phyloP scores from a whole-genome alignment of 2,888 invertebrate species.

The Pseudanteris insignis region DNA sequence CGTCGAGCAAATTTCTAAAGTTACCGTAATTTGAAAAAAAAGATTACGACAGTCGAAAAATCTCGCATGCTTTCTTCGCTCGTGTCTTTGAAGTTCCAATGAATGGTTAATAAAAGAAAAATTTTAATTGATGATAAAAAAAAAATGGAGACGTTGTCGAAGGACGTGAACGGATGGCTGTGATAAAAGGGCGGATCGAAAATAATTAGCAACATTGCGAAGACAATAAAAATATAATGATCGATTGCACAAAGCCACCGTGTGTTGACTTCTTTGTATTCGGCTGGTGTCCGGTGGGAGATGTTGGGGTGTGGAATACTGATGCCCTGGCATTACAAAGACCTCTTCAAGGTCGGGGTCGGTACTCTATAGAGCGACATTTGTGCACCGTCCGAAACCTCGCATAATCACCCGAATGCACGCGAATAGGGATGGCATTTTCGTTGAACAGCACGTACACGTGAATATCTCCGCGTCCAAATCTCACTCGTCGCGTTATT shows the following conservation, averaged over 20 bases:
- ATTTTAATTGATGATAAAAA: too few species aligned
- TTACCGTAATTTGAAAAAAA: too few species aligned
- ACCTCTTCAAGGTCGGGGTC: slow-evolving; percentile 64
- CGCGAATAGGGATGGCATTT: slow-evolving; percentile 20
- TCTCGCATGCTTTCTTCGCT: too few species aligned
- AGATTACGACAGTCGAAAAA: too few species aligned
- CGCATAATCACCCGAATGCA: slow-evolving; percentile 39
- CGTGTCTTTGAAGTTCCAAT: too few species aligned
- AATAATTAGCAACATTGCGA: slow-evolving; percentile 22
- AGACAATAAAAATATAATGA: slow-evolving; percentile 45
- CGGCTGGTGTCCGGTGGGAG: slow-evolving; percentile 54
- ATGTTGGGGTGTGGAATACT: slow-evolving; percentile 64
- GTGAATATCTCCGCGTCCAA: slow-evolving; percentile 15
- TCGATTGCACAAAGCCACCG: slow-evolving; percentile 46
- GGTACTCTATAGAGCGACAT: slow-evolving; percentile 47
- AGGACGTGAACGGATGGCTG: slow-evolving; percentile 8
- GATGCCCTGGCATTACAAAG: slow-evolving; percentile 62
- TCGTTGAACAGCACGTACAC: slow-evolving; percentile 14
- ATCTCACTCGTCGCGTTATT: too few species aligned
- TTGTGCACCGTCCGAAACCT: slow-evolving; percentile 47
- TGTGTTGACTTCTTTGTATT: slow-evolving; percentile 55
- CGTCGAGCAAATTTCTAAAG: too few species aligned
- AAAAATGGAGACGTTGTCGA: neutral
- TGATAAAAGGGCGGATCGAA: slow-evolving; percentile 23
- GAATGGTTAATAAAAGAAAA: too few species aligned